phyloP scores from a whole-genome alignment of 2,797 vertebrate species.

The Pyrocephalus nanus region DNA sequence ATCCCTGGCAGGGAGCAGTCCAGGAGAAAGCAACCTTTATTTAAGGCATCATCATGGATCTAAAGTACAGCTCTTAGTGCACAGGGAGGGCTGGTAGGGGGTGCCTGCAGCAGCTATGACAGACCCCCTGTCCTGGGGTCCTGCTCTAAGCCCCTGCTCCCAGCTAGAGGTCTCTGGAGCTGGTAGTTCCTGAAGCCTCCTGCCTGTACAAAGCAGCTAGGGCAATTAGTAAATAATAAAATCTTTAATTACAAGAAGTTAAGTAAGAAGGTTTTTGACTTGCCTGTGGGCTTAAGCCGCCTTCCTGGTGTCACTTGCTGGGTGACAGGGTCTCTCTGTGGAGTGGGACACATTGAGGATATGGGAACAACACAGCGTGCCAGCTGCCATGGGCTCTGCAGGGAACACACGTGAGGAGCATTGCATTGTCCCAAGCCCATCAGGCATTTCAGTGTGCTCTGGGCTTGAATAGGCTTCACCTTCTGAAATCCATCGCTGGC shows the following conservation, averaged over 20 bases:
- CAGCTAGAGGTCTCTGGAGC: neutral
- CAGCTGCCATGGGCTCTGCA: neutral
- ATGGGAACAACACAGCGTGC: neutral
- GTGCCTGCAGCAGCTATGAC: neutral
- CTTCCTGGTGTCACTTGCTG: neutral
- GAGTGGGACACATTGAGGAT: neutral
- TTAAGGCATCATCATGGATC: neutral
- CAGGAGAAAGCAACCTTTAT: neutral
- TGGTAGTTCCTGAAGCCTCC: neutral
- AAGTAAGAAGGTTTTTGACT: neutral
- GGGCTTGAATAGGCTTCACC: neutral
- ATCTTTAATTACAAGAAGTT: neutral
- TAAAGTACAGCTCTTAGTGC: neutral
- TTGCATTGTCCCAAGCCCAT: neutral
- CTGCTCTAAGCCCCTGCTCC: neutral
- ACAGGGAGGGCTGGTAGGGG: fast-evolving
- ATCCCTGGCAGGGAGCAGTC: neutral
- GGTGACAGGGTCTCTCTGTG: neutral
- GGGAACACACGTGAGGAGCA: neutral
- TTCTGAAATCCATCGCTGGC: neutral
- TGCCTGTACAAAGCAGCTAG: neutral
- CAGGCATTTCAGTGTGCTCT: neutral
- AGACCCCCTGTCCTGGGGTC: neutral
- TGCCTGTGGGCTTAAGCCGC: neutral
- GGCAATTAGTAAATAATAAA: neutral